phyloP scores from a whole-genome alignment of 1,140 invertebrate species.

The Andricus grossulariae region DNA sequence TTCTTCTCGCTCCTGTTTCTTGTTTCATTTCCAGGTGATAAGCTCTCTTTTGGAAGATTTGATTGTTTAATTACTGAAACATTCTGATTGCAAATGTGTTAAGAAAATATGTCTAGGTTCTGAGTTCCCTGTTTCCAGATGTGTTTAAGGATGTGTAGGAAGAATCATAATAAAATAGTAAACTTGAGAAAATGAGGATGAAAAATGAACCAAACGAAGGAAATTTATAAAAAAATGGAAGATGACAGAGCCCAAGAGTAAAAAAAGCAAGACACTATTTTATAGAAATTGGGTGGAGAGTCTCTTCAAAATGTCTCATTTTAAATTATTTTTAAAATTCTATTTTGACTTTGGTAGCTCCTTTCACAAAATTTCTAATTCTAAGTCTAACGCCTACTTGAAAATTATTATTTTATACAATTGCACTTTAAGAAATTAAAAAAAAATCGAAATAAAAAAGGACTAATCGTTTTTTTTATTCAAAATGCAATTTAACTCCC shows the following conservation, averaged over 20 bases:
- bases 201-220: conserved; percentile 16
- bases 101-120: neutral
- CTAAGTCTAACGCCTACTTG: conserved; percentile 32
- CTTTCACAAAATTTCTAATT: neutral
- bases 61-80: too few relatives aligned
- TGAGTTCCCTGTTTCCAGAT: conserved; percentile 6
- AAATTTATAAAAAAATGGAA: conserved; percentile 43
- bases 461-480: neutral
- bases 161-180: conserved; percentile 19
- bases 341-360: neutral
- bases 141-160: conserved; percentile 1
- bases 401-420: neutral
- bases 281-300: conserved; percentile 64
- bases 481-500: neutral
- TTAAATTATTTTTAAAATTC: neutral
- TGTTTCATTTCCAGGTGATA: too few relatives aligned
- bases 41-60: too few relatives aligned
- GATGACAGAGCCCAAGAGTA: conserved; percentile 49
- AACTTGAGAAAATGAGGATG: neutral
- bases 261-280: conserved; percentile 6
- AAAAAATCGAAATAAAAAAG: neutral
- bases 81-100: neutral
- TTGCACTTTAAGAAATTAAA: neutral
- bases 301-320: conserved; percentile 23
- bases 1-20: too few relatives aligned